Evolutionary conservation across 2,888 invertebrate species (phyloP).

Genomic region (Agrotis ipsilon): DNA sequence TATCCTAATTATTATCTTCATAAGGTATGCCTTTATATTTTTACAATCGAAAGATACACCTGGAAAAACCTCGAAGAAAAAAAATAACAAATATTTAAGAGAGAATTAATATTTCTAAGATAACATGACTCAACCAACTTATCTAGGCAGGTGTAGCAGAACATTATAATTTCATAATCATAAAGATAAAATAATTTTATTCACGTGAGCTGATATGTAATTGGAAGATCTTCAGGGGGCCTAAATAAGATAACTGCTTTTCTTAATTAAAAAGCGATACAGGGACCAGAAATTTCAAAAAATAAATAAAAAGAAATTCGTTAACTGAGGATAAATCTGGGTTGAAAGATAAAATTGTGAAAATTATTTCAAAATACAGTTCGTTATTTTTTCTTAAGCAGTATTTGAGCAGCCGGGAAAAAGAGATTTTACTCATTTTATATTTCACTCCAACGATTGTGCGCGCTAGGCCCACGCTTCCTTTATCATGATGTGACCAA

Average conservation of each 20-base stretch:
- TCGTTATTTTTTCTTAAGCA: no score
- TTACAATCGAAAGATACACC: conserved; percentile 23
- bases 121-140: background rate
- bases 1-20: conserved; percentile 18
- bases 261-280: background rate
- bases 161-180: background rate
- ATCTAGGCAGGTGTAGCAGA: background rate
- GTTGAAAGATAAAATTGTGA: no score
- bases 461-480: no score
- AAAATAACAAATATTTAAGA: background rate
- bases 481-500: no score
- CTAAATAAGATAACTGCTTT: background rate
- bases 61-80: background rate
- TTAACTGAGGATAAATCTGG: background rate
- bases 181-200: conserved; percentile 8
- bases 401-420: no score
- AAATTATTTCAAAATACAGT: background rate
- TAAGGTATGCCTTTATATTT: background rate
- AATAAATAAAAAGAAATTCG: background rate
- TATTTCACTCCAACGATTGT: no score
- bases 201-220: background rate
- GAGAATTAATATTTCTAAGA: background rate
- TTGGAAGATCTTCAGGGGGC: background rate
- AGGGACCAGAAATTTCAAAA: background rate
- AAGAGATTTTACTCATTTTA: no score